Evolutionary conservation across 2,888 invertebrate species (phyloP).

Genomic region (Muscina levida): DNA sequence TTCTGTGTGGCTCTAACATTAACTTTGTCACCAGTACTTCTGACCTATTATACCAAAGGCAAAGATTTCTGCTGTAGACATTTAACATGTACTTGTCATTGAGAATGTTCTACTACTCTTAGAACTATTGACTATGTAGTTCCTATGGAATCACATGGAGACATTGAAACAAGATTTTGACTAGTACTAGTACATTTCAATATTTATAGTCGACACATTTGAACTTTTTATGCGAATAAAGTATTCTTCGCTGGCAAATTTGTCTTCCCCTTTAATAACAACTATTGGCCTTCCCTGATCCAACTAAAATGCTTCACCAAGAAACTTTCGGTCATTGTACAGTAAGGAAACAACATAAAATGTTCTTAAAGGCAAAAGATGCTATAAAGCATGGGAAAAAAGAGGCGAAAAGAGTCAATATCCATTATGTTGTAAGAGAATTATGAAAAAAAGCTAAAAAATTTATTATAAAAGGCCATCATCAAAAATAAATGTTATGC

Average conservation of each 20-base stretch:
- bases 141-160: no score
- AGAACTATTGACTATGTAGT: no score
- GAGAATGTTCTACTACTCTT: no score
- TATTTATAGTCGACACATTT: no score
- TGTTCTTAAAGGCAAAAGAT: not conserved
- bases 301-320: not conserved
- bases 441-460: slow-evolving; percentile 7
- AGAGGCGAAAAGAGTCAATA: slow-evolving; percentile 19
- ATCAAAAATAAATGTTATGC: slow-evolving; percentile 6
- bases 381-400: not conserved
- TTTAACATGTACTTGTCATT: no score
- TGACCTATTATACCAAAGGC: no score
- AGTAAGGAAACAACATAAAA: not conserved
- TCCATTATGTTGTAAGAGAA: slow-evolving; percentile 36
- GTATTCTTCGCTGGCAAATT: not conserved
- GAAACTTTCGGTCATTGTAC: not conserved
- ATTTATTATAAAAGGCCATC: slow-evolving; percentile 7
- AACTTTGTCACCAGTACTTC: no score
- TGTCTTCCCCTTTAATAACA: not conserved
- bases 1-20: no score
- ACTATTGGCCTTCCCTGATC: not conserved
- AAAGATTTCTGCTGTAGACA: no score
- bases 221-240: no score
- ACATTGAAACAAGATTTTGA: no score
- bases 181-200: no score